Percentiles rank a stretch among this genome's conserved stretches.
Conservation (phyloP, 2,888 invertebrate species). For the Brassicogethes aeneus region DNA sequence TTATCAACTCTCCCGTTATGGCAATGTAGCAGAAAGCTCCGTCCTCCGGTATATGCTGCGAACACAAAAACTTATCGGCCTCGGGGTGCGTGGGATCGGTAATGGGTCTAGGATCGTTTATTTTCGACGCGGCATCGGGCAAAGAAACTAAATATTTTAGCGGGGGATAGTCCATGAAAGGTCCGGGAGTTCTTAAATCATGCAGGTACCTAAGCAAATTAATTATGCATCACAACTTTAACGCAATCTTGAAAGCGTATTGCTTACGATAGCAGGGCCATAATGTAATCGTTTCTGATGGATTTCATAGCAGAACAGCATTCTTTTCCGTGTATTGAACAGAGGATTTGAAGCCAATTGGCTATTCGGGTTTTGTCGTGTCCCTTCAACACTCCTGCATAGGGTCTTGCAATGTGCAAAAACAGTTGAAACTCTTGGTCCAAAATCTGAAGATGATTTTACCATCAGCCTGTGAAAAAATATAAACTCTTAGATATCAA, state of each 20-base stretch:
- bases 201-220: slow-evolving; percentile 33
- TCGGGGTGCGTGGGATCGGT: slow-evolving; percentile 43
- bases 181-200: slow-evolving; percentile 42
- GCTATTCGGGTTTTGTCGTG: slow-evolving; percentile 41
- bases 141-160: slow-evolving; percentile 37
- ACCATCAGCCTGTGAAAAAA: not conserved
- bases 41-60: slow-evolving; percentile 43
- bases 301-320: slow-evolving; percentile 46
- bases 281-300: slow-evolving; percentile 48
- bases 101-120: slow-evolving; percentile 37
- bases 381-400: slow-evolving; percentile 38
- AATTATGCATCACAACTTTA: slow-evolving; percentile 2
- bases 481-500: no score
- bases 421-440: slow-evolving; percentile 44
- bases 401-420: slow-evolving; percentile 42
- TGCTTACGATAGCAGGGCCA: slow-evolving; percentile 41
- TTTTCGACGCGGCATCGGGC: slow-evolving; percentile 36
- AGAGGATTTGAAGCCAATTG: slow-evolving; percentile 45
- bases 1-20: slow-evolving; percentile 43
- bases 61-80: slow-evolving; percentile 41
- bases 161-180: slow-evolving; percentile 43
- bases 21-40: slow-evolving; percentile 50
- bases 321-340: slow-evolving; percentile 37
- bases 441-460: slow-evolving; percentile 30
- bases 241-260: not conserved